phyloP scores from a whole-genome alignment of 2,113 vertebrate species.

The Dasyurus viverrinus region DNA sequence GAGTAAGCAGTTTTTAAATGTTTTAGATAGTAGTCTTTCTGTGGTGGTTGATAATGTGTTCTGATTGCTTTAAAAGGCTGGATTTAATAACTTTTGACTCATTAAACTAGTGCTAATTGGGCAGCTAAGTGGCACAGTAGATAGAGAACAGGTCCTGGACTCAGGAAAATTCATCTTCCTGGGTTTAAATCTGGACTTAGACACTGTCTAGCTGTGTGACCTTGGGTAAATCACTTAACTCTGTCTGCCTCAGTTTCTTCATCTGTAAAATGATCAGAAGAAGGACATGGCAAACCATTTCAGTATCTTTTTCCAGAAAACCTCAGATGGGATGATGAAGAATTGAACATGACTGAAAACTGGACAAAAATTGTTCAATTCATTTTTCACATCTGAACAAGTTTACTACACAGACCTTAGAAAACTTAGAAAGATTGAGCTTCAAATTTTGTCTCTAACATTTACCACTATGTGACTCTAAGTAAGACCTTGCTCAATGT shows the following conservation, averaged over 20 bases:
- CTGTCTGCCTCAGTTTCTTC: not conserved
- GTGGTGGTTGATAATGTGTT: not conserved
- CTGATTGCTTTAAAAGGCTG: not conserved
- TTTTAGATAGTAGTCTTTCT: not conserved
- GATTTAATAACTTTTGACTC: not conserved
- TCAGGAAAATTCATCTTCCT: not conserved
- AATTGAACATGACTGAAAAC: not conserved
- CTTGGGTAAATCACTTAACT: not conserved
- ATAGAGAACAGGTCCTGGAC: not conserved
- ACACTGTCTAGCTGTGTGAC: not conserved
- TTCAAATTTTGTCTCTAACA: not conserved
- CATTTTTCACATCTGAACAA: not conserved
- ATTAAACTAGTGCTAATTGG: not conserved
- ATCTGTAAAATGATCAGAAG: not conserved
- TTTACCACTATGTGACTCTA: not conserved
- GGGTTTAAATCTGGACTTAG: not conserved
- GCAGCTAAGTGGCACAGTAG: not conserved
- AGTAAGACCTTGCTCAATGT: not conserved
- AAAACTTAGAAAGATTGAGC: not conserved
- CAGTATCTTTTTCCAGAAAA: not conserved
- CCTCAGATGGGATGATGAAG: not conserved
- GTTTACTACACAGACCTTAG: not conserved
- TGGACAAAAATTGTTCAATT: not conserved
- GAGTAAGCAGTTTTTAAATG: not conserved
- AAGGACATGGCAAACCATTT: not conserved